Conservation (phyloP, 2,113 vertebrate species). For the Phasianus colchicus region DNA sequence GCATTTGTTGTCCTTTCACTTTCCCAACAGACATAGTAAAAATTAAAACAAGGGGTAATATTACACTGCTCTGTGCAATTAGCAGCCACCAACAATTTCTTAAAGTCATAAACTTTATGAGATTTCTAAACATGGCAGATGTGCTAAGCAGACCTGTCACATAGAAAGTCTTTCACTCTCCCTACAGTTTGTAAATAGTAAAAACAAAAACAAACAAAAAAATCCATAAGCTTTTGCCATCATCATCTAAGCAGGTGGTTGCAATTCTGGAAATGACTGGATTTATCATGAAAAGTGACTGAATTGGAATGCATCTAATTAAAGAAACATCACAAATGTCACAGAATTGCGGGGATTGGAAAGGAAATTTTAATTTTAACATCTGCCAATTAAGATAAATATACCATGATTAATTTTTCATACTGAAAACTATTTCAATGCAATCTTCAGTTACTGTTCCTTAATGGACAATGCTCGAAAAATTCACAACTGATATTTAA, state of each 20-base stretch:
- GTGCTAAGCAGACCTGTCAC: neutral
- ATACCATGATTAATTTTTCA: neutral
- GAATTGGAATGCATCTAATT: neutral
- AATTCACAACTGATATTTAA: neutral
- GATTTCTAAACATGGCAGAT: neutral
- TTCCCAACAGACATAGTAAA: neutral
- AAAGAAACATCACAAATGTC: neutral
- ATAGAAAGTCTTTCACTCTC: neutral
- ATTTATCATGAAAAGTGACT: neutral
- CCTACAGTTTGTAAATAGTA: neutral
- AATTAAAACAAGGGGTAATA: neutral
- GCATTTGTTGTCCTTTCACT: neutral
- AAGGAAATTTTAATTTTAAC: neutral
- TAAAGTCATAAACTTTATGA: neutral
- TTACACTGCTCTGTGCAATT: neutral
- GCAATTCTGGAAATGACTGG: neutral
- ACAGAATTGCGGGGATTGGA: too few relatives aligned
- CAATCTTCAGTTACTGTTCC: neutral
- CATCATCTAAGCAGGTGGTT: neutral
- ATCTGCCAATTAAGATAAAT: neutral
- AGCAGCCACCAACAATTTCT: neutral
- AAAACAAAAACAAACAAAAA: neutral
- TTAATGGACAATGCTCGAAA: neutral
- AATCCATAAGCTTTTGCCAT: neutral
- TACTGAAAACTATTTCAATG: neutral